Evolutionary conservation across 2,888 invertebrate species (phyloP), one percentile per base, ranked within the genome.

Genomic region (Athetis lepigone): DNA sequence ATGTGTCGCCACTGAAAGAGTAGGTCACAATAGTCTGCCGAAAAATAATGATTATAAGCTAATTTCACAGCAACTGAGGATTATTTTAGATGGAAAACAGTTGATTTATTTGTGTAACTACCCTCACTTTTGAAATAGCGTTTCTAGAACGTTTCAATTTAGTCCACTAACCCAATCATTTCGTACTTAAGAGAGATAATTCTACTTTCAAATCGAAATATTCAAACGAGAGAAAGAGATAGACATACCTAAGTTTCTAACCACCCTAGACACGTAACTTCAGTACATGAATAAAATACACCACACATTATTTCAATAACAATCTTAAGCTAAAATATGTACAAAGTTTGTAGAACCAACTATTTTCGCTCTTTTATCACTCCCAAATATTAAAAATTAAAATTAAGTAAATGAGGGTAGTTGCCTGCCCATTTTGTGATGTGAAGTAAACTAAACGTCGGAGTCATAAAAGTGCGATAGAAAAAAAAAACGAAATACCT

Each of bases 211-310:
- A 88, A 88, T 88, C 60, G 81, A 86, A 84, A 86, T 78, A 83
- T 84, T 73, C 80, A 90, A 90, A 88, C 85, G 80, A 87, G 88
- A 85, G 83, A 88, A 83, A 88, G 83, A 85, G 81, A 83, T 81
- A 83, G 78, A 83, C 77, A 82, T 83, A 79, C 82, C 78, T 82
- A 84, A 70, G 70, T 80, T 50, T 82, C 80, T 83, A 81, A 77
- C 70, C 77, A 79, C 81, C 84, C 72, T 77, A 77, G 77, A 83
- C 80, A 84, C 67, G 73, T 82, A 82, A 78, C 70, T 73, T 85
- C 82, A 82, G 85, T 88, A 88, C 85, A 85, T 84, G 81, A 83
- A 84, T 84, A 84, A 88, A 88, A 85, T 86, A 88, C 86, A 84
- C 80, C 79, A 84, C 87, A 88, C 88, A 83, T 82, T 88, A 81